Conservation (phyloP, 2,113 vertebrate species). For the Empidonax alnorum region DNA sequence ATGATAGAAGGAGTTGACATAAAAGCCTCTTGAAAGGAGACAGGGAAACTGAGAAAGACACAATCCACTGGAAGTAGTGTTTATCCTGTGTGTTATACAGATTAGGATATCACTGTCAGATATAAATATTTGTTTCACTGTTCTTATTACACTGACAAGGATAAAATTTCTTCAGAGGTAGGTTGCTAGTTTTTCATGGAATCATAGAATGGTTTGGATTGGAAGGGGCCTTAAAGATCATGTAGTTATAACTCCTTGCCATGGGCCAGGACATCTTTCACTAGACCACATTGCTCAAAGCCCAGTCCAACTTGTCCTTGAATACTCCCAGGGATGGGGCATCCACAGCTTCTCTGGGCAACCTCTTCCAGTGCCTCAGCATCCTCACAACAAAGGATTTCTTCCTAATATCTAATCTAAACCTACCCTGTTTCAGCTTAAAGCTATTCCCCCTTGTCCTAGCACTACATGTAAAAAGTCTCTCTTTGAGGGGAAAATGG, state of each 20-base stretch:
- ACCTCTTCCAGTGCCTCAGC: background rate
- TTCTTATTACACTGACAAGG: background rate
- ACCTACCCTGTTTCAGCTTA: background rate
- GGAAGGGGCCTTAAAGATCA: background rate
- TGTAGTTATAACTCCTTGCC: background rate
- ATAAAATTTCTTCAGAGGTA: background rate
- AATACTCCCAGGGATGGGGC: background rate
- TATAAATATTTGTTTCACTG: background rate
- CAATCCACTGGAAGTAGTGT: background rate
- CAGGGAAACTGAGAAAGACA: background rate
- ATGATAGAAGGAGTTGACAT: background rate
- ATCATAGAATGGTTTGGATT: background rate
- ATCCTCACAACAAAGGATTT: background rate
- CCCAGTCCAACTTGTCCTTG: background rate
- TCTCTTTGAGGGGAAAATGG: background rate
- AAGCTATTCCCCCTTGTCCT: background rate
- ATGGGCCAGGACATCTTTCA: background rate
- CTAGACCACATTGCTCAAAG: background rate
- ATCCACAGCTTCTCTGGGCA: background rate
- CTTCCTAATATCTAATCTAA: background rate
- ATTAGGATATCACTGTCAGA: background rate
- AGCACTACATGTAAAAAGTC: background rate
- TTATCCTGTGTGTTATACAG: background rate
- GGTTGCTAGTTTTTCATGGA: background rate
- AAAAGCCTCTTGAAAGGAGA: background rate